These are phyloP conservation scores for Lineus longissimus DNA, from an alignment of 1,140 invertebrate species.

Conservation along the genomic window DNA sequence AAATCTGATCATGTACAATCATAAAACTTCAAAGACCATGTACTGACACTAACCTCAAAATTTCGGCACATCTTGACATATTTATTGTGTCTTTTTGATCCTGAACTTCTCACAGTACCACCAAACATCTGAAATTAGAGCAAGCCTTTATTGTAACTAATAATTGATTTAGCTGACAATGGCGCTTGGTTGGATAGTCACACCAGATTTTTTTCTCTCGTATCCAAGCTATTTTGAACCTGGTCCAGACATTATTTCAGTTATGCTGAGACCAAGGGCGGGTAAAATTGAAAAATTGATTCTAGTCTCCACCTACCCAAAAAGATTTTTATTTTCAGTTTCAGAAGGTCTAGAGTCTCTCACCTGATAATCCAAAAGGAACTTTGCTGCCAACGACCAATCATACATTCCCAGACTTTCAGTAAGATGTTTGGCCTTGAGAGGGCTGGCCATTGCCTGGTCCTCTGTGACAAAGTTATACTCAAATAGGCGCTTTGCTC, in stretches of 20 bases:
- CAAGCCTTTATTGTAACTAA: not conserved
- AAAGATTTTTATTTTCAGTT: no score
- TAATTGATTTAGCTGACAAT: not conserved
- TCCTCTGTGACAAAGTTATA: constrained; percentile 63
- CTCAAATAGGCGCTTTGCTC: constrained; percentile 63
- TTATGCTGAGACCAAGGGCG: no score
- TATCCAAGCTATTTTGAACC: not conserved
- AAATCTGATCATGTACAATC: no score
- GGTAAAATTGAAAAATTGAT: no score
- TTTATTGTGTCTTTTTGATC: constrained; percentile 71
- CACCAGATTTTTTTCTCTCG: not conserved
- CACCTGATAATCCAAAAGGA: constrained; percentile 55
- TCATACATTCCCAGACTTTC: constrained; percentile 67
- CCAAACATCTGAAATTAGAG: constrained; percentile 43
- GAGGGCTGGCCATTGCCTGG: constrained; percentile 56
- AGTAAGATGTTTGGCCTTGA: constrained; percentile 46
- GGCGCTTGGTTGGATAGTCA: not conserved
- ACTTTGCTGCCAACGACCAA: constrained; percentile 65
- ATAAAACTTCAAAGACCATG: no score
- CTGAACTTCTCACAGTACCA: constrained; percentile 48
- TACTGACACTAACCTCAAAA: constrained; percentile 48
- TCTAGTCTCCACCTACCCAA: no score
- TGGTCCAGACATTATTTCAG: no score
- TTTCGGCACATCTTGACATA: constrained; percentile 67
- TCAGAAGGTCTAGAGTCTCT: no score